A percentile compares a stretch with the other conserved stretches of the same genome.
Conservation (phyloP, 2,888 invertebrate species). For the Yponomeuta evonymella region DNA sequence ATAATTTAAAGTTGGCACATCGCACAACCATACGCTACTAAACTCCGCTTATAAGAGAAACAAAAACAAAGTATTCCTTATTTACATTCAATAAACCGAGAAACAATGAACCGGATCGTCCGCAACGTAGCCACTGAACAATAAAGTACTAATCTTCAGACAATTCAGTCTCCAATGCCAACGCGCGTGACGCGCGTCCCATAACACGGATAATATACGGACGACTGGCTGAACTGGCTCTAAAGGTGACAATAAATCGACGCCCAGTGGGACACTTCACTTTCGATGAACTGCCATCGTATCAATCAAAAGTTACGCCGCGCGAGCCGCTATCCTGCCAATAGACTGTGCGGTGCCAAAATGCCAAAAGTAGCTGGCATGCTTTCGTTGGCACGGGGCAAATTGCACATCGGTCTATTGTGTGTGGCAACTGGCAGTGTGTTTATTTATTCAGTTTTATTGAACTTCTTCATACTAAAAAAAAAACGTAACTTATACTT, state of each 20-base stretch:
- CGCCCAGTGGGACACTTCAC: constrained; percentile 9
- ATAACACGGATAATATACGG: neutral
- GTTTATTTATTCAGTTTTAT: neutral
- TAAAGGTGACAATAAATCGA: constrained; percentile 10
- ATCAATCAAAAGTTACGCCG: constrained; percentile 19
- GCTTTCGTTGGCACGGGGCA: constrained; percentile 21
- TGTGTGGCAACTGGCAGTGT: neutral
- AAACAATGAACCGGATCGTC: neutral
- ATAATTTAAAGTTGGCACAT: too few relatives aligned
- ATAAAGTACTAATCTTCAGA: neutral
- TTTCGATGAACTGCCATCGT: constrained; percentile 18
- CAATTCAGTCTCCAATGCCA: neutral
- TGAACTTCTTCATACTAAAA: neutral
- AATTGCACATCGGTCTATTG: constrained; percentile 15
- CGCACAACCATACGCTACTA: too few relatives aligned
- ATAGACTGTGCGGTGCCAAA: constrained; percentile 28
- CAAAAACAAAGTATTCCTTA: too few relatives aligned
- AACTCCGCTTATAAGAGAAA: too few relatives aligned
- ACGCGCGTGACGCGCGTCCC: neutral
- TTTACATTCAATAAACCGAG: neutral
- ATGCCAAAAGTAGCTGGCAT: constrained; percentile 34
- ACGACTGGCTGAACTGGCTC: neutral
- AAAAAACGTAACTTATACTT: too few relatives aligned
- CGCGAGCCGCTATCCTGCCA: constrained; percentile 15
- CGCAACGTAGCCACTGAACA: neutral